Evolutionary conservation across 2,888 invertebrate genomes (phyloP), one percentile per base, ranked within the genome.

Genomic region (Synanthedon tipuliformis): DNA sequence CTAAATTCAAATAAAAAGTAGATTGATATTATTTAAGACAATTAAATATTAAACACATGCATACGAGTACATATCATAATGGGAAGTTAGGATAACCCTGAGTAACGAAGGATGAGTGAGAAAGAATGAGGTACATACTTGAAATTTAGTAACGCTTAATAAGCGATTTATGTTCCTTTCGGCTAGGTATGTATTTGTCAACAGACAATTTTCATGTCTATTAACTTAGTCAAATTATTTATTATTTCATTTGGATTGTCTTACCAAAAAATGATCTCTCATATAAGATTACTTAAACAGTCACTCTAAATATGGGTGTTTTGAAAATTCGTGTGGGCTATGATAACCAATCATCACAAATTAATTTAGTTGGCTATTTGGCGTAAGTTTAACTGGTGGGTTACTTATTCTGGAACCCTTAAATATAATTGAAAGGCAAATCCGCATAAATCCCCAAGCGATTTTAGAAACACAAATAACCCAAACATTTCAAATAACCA

Each of bases 61-160:
- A 5, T 23, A 23, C n/a, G n/a, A n/a, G 3, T 18, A 4, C 4
- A 5, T 23, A 5, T 4, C 1, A 23, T 23, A 23, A 23, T 5
- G 23, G 23, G 23, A 5, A 3, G 8, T 45, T 13, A 45, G 13
- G 45, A 45, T 13, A 45, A 13, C 45, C 45, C 45, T 45, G 8
- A 45, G 45, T 15, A n/a, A 4, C 45, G 12, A 45, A 45, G 7
- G 3, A 41, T 16, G 59, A 52, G 53, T 40, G 56, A 57, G 48
- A 13, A 50, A 51, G 57, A 54, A 50, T 45, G 50, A 48, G 15
- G 8, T 45, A 45, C 45, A 13, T 45, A 45, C 45, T 15, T 15
- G 13, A 45, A n/a, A 15, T 34, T 45, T 45, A 54, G 45, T 54
- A 53, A 45, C 41, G 50, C 53, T 56, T 56, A 56, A 56, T 52